Conservation (phyloP, 2,113 vertebrate species). For the Dicaeum eximium region DNA sequence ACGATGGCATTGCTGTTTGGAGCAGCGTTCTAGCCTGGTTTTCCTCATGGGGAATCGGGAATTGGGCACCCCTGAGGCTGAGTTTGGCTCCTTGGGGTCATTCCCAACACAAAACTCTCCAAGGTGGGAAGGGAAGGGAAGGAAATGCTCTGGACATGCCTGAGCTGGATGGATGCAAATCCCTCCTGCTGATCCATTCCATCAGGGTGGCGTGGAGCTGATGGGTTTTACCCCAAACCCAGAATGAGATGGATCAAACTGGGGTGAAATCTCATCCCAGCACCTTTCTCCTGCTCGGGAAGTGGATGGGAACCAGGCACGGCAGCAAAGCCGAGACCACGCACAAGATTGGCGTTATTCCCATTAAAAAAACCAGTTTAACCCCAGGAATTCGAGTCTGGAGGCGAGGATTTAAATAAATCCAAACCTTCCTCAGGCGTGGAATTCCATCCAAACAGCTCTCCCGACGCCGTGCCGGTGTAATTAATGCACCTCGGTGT, state of each 20-base stretch:
- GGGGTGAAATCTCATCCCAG: background rate
- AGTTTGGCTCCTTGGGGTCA: background rate
- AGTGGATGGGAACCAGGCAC: background rate
- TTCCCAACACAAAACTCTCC: background rate
- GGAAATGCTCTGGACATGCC: background rate
- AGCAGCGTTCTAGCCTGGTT: background rate
- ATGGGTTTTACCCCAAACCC: background rate
- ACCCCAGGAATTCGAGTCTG: background rate
- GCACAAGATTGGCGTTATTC: background rate
- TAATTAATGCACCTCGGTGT: background rate
- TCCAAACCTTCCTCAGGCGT: background rate
- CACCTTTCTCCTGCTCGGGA: background rate
- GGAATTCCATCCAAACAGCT: background rate
- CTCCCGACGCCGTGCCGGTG: background rate
- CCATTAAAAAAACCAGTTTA: background rate
- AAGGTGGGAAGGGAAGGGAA: background rate
- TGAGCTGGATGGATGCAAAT: background rate
- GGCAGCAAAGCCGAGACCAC: background rate
- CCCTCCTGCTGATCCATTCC: accelerated
- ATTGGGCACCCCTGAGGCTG: background rate
- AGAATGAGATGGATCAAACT: accelerated
- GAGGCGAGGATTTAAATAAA: background rate
- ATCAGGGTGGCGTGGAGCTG: accelerated
- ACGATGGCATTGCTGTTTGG: background rate
- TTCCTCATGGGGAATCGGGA: background rate